Percentiles rank a stretch among this genome's conserved stretches.
Evolutionary conservation across 2,113 vertebrate genomes (phyloP).

Genomic region (pig (Sus scrofa)): DNA sequence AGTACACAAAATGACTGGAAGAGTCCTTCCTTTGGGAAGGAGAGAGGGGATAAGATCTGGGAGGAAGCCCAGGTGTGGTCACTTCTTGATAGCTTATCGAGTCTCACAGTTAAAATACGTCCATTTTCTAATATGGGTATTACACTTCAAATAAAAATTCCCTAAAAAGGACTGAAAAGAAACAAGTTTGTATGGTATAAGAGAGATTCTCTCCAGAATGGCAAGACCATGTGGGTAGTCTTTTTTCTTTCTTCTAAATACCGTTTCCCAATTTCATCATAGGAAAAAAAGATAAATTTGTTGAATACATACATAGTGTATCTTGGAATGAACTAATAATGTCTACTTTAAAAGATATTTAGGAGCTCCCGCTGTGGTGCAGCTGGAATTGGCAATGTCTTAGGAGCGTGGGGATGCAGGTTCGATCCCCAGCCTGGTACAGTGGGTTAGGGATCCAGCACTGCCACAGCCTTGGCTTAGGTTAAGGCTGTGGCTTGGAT

Average conservation of each 20-base stretch:
- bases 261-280: conserved; percentile 52
- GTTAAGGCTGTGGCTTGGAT: no score
- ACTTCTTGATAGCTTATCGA: not conserved
- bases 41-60: not conserved
- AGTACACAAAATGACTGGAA: not conserved
- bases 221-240: not conserved
- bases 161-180: not conserved
- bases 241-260: conserved; percentile 26
- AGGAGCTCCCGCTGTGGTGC: not conserved
- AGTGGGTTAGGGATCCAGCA: no score
- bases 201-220: not conserved
- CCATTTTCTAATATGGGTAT: not conserved
- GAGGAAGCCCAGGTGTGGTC: not conserved
- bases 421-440: no score
- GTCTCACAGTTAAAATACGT: not conserved
- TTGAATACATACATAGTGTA: not conserved
- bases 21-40: not conserved
- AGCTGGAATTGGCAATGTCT: no score
- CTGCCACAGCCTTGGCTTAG: no score
- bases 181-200: not conserved
- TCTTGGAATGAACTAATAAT: conserved; percentile 45
- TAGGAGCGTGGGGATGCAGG: no score
- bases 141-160: conserved; percentile 42
- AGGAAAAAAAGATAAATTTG: conserved; percentile 47
- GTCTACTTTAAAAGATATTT: conserved; percentile 9